Base-by-base conservation (phyloP, 1,140 invertebrate species). In the Meloidogyne chitwoodi region DNA sequence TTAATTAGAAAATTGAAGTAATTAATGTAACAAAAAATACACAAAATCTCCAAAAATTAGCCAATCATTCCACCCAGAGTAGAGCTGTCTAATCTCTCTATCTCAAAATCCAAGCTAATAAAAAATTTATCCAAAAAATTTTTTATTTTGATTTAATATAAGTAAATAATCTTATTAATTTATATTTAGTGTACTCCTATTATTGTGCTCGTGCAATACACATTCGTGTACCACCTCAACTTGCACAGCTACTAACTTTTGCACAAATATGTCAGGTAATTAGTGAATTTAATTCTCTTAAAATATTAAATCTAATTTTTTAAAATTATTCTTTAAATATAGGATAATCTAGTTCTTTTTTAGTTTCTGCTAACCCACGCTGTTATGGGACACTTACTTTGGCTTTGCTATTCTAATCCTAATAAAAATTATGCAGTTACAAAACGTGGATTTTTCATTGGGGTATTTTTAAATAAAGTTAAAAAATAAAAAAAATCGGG, bases 201-300 rank as follows among this genome's bases (percentile, higher is more conserved):
- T 91, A 91, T 82, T 87, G 89, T 26, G 80, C 90, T 14, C 80
- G 88, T 74, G 89, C 90, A 1, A 77, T 90, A 72, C 84, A 85
- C 74, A 83, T 90, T 74, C 76, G 81, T 29, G 76, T 90, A 31
- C 90, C 90, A 22, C 88, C 88, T 66, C 84, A 77, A 69, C 81
- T 90, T 62, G 89, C 88, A 34, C 90, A 90, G 76, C 38, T 88
- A 16, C 89, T 91, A 56, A 91, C 90, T 22, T 79, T 82, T 24
- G 83, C 89, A n/a, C 90, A 91, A 83, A 86, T 91, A 31, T 67
- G 87, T 11, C 90, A 91, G 65, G 81, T 84, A 38, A 73, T 22
- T 65, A 75, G 10, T 11, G 29, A 64, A 16, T 26, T 41, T n/a
- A n/a, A n/a, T 56, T 63, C 12, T 29, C 4, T 26, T 64, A 8